Evolutionary conservation across 2,797 vertebrate genomes (phyloP).

Genomic region (Mormyrops attenuatus): DNA sequence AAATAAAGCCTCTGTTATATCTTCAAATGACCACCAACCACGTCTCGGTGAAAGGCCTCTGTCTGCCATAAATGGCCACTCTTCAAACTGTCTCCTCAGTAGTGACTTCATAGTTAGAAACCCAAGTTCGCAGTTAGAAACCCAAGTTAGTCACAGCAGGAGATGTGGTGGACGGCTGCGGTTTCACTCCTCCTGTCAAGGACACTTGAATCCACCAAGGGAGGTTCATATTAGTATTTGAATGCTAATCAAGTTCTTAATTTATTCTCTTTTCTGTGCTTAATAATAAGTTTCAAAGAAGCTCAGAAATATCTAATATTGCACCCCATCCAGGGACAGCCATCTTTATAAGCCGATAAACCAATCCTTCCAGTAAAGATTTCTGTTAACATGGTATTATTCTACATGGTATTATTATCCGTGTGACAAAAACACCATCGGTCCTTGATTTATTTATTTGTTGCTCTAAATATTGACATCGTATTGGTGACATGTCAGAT

Average conservation of each 20-base stretch:
- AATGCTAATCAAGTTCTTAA: conserved; percentile 9
- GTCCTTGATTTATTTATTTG: neutral
- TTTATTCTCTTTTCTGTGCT: neutral
- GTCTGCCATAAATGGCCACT: neutral
- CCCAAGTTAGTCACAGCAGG: conserved; percentile 6
- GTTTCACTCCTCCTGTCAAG: conserved; percentile 9
- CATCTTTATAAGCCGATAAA: neutral
- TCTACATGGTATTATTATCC: neutral
- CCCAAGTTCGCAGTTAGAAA: neutral
- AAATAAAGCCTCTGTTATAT: conserved; percentile 21
- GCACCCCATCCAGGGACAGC: neutral
- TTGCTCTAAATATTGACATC: neutral
- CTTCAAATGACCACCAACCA: neutral
- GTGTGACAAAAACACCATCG: neutral
- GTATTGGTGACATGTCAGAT: neutral
- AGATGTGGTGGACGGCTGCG: neutral
- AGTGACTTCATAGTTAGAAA: neutral
- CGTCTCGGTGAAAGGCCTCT: neutral
- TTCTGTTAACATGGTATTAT: neutral
- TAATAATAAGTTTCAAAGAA: conserved; percentile 1
- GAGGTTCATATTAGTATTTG: neutral
- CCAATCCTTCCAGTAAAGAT: neutral
- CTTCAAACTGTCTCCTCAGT: neutral
- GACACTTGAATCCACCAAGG: neutral
- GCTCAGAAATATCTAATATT: neutral